These are phyloP conservation scores for Montipora sp. DNA, from an alignment of 64 coral and sea anemone genomes.

Conservation along the genomic window DNA sequence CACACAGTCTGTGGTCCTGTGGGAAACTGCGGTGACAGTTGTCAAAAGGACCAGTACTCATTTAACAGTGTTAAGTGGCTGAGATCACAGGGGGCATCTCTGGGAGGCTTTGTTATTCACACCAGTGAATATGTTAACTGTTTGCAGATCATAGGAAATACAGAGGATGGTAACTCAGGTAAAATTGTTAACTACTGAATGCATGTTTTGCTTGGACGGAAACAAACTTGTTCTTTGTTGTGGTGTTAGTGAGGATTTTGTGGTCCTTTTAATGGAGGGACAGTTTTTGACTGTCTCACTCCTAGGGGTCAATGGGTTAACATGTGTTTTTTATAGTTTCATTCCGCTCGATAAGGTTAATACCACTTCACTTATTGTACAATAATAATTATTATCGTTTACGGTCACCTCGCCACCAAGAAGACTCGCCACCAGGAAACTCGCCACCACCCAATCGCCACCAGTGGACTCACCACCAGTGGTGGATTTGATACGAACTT, in stretches of 20 bases:
- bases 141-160: constrained; percentile 73
- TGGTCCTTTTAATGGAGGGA: neutral
- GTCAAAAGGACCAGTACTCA: constrained; percentile 55
- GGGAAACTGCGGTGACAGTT: constrained; percentile 69
- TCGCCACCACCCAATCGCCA: no score
- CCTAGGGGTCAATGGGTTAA: no score
- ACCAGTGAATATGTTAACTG: constrained; percentile 75
- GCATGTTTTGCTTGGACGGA: neutral
- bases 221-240: neutral
- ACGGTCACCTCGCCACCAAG: no score
- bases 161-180: neutral
- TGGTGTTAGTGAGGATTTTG: neutral
- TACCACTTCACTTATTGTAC: no score
- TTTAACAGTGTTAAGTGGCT: constrained; percentile 87
- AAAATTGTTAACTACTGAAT: neutral
- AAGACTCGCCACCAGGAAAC: no score
- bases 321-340: no score
- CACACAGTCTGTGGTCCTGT: constrained; percentile 81
- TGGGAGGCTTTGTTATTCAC: constrained; percentile 72
- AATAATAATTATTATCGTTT: no score
- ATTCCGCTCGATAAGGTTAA: no score
- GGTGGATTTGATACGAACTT: no score
- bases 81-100: constrained; percentile 26
- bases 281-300: no score
- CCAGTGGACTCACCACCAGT: no score